These are phyloP conservation scores for Felis catus DNA, from an alignment of 2,113 vertebrate species.

Conservation along the genomic window DNA sequence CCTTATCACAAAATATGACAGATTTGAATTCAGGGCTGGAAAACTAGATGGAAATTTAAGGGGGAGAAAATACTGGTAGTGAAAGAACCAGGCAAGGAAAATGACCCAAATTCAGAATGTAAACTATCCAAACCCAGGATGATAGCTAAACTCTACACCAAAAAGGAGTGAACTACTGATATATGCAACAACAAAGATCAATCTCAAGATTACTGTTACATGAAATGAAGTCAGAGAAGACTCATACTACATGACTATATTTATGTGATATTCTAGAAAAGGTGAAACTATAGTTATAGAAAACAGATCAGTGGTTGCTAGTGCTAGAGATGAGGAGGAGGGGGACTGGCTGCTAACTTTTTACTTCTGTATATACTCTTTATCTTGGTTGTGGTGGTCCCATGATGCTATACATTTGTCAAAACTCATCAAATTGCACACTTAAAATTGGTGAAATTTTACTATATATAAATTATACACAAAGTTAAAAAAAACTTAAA, in stretches of 20 bases:
- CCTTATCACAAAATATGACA: not conserved
- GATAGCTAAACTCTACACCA: not conserved
- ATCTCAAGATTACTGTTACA: not conserved
- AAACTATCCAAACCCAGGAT: not conserved
- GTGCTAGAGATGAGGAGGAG: not conserved
- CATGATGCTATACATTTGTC: not conserved
- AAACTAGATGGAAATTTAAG: not conserved
- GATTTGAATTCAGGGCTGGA: not conserved
- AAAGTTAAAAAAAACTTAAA: not conserved
- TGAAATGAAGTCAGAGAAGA: not conserved
- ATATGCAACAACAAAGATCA: not conserved
- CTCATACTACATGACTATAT: not conserved
- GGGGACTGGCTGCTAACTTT: not conserved
- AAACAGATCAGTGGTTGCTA: not conserved
- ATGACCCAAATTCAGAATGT: constrained; percentile 12
- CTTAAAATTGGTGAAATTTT: constrained; percentile 17
- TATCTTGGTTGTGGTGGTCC: not conserved
- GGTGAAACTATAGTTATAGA: not conserved
- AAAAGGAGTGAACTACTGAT: constrained; percentile 5
- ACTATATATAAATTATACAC: not conserved
- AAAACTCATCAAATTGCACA: not conserved
- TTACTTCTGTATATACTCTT: not conserved
- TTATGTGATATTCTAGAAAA: not conserved
- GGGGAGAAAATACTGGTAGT: not conserved
- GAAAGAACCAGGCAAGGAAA: not conserved